These are phyloP conservation scores for Drosophila pruinosa DNA, from an alignment of 1,140 invertebrate genomes.

Conservation along the genomic window DNA sequence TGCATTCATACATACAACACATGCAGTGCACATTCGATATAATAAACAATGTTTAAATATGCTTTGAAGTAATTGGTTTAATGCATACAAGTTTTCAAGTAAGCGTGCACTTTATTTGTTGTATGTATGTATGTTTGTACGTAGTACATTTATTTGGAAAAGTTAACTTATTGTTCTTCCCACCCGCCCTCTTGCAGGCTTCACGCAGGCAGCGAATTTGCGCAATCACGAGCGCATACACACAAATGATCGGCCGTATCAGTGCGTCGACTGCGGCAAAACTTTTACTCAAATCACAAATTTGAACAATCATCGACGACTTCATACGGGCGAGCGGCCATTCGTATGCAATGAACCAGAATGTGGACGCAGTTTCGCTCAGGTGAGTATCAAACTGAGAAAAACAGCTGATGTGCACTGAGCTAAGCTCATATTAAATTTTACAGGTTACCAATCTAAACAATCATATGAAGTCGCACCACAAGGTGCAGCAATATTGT, in stretches of 20 bases:
- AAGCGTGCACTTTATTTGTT: neutral
- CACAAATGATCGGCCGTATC: conserved; percentile 86
- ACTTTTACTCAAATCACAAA: conserved; percentile 86
- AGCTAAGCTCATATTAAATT: neutral
- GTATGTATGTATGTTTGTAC: too few species aligned
- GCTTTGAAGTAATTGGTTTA: too few species aligned
- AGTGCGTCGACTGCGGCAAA: conserved; percentile 85
- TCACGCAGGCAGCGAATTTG: conserved; percentile 86
- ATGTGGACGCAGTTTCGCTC: conserved; percentile 85
- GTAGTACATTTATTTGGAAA: neutral
- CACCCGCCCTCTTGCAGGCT: conserved; percentile 82
- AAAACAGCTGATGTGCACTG: too few species aligned
- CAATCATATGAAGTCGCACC: conserved; percentile 83
- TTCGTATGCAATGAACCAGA: conserved; percentile 86
- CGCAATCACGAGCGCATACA: conserved; percentile 86
- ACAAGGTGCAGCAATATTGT: conserved; percentile 82
- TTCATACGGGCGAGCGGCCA: conserved; percentile 85
- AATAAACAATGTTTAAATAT: too few species aligned
- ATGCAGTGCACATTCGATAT: neutral
- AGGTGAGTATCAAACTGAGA: conserved; percentile 80
- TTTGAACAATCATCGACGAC: conserved; percentile 85
- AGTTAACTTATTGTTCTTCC: neutral
- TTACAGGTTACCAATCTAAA: conserved; percentile 80
- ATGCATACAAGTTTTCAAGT: too few species aligned
- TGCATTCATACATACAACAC: neutral